These are phyloP conservation scores for Achatina immaculata DNA, from an alignment of 1,140 invertebrate genomes.

Conservation along the genomic window DNA sequence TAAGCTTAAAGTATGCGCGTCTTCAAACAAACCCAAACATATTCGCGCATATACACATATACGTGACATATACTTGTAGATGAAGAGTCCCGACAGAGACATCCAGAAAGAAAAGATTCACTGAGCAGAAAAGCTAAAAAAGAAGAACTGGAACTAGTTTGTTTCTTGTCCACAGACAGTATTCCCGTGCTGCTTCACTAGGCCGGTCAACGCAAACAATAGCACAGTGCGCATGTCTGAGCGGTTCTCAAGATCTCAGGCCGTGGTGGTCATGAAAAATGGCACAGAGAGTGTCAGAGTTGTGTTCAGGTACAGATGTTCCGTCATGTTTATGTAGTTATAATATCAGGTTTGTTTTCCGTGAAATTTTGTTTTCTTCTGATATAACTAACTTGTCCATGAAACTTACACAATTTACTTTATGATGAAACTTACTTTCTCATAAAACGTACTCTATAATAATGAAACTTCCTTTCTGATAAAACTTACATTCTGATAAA, in stretches of 20 bases:
- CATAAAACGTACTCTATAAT: no score
- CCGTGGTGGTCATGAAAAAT: slow-evolving; percentile 25
- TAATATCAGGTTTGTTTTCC: not conserved
- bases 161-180: slow-evolving; percentile 7
- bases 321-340: not conserved
- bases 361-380: not conserved
- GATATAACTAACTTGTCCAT: not conserved
- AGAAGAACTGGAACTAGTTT: not conserved
- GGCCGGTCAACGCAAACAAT: not conserved
- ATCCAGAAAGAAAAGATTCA: no score
- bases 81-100: no score
- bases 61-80: no score
- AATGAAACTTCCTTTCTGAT: no score
- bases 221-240: slow-evolving; percentile 1
- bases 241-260: slow-evolving; percentile 23
- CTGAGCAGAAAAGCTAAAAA: no score
- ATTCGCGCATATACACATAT: no score
- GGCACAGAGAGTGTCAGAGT: slow-evolving; percentile 15
- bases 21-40: no score
- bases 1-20: no score
- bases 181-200: slow-evolving; percentile 17
- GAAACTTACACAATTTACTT: no score
- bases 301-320: slow-evolving; percentile 19
- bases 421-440: no score
- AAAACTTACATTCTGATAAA: no score